A percentile compares a stretch with the other conserved stretches of the same genome.
These are phyloP conservation scores for Cryptosula pallasiana DNA, from an alignment of 2,888 invertebrate species.

Conservation along the genomic window DNA sequence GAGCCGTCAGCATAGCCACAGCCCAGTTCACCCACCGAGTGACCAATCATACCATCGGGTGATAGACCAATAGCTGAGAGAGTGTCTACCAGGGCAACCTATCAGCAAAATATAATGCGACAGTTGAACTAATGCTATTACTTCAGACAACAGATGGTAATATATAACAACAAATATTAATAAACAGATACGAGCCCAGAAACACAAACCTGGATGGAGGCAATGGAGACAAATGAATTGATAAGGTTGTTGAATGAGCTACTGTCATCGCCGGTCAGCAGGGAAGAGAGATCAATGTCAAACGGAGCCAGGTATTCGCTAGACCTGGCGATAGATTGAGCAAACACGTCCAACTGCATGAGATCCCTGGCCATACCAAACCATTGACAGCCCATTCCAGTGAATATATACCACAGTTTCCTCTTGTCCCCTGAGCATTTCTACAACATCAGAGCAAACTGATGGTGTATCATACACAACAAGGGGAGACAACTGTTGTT, in stretches of 20 bases:
- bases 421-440: constrained; percentile 59
- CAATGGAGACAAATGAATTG: constrained; percentile 87
- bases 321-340: constrained; percentile 69
- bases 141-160: too few species aligned
- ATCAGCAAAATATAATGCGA: too few species aligned
- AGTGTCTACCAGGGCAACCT: constrained; percentile 87
- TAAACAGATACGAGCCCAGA: too few species aligned
- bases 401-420: constrained; percentile 90
- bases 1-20: constrained; percentile 96
- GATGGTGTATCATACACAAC: too few species aligned
- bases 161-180: too few species aligned
- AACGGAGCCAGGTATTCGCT: constrained; percentile 72
- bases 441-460: too few species aligned
- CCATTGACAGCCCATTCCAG: constrained; percentile 99
- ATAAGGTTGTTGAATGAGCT: constrained; percentile 77
- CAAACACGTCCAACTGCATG: constrained; percentile 76
- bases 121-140: too few species aligned
- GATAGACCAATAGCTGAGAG: constrained; percentile 67
- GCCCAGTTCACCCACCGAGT: constrained; percentile 88
- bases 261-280: constrained; percentile 71
- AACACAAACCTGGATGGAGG: constrained; percentile 77
- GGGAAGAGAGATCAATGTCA: constrained; percentile 74
- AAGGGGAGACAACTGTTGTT: too few species aligned
- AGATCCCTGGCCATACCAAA: constrained; percentile 86
- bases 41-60: constrained; percentile 92